These are phyloP conservation scores for Smittia sp. DNA, from an alignment of 2,888 invertebrate genomes.

Conservation along the genomic window DNA sequence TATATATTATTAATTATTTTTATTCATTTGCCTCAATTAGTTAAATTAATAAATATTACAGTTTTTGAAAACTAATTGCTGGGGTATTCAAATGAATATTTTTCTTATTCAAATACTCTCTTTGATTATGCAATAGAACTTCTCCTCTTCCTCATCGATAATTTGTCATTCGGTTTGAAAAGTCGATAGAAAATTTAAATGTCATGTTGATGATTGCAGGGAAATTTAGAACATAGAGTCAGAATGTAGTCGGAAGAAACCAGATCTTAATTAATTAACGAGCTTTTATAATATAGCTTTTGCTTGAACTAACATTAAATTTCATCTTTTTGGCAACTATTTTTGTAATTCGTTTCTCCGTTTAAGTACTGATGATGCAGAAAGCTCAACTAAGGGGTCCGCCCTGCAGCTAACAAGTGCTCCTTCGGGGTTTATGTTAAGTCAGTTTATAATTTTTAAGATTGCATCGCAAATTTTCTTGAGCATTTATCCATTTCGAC, in stretches of 20 bases:
- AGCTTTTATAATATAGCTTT: neutral
- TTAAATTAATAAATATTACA: conserved; percentile 30
- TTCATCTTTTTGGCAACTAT: conserved; percentile 39
- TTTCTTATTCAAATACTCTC: neutral
- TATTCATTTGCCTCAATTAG: neutral
- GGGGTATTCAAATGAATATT: neutral
- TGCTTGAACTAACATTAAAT: conserved; percentile 38
- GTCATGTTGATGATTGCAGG: neutral
- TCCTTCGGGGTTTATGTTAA: neutral
- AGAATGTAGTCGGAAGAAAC: neutral
- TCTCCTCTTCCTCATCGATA: neutral
- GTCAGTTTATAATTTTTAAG: no score
- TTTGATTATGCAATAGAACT: neutral
- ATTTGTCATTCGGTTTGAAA: neutral
- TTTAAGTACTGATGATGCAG: neutral
- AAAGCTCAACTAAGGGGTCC: conserved; percentile 6
- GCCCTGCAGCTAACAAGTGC: neutral
- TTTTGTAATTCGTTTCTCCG: conserved; percentile 18
- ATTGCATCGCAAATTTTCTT: neutral
- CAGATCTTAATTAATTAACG: conserved; percentile 23
- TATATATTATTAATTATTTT: conserved; percentile 14
- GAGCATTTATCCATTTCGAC: neutral
- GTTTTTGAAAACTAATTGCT: conserved; percentile 20
- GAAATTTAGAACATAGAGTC: neutral
- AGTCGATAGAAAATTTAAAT: conserved; percentile 3